phyloP scores from a whole-genome alignment of 2,113 vertebrate species.

The Sander vitreus region DNA sequence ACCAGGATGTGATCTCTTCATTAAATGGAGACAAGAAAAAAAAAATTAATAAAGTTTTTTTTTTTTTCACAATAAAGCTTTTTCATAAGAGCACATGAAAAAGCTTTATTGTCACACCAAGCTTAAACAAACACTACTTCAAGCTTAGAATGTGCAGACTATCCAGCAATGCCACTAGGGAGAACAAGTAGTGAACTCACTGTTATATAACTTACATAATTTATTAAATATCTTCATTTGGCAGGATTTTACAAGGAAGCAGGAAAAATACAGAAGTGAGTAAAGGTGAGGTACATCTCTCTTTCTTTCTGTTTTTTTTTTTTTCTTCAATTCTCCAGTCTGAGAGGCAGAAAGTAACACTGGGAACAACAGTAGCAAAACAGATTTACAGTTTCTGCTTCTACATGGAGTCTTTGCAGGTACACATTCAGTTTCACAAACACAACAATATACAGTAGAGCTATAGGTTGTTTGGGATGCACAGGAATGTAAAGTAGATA shows the following conservation, averaged over 20 bases:
- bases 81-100: constrained; percentile 77
- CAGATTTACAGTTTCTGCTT: constrained; percentile 77
- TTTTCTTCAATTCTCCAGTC: constrained; percentile 55
- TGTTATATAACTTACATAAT: constrained; percentile 83
- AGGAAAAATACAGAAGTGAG: constrained; percentile 72
- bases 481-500: constrained; percentile 88
- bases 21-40: constrained; percentile 9
- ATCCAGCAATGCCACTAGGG: constrained; percentile 85
- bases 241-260: constrained; percentile 82
- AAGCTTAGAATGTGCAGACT: constrained; percentile 86
- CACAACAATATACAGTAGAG: constrained; percentile 62
- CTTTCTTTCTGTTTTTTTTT: constrained; percentile 16
- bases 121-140: constrained; percentile 87
- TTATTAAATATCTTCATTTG: constrained; percentile 85
- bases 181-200: constrained; percentile 84
- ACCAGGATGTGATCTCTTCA: neutral
- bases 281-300: constrained; percentile 64
- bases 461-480: constrained; percentile 76
- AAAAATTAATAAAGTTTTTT: too few species aligned
- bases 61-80: too few species aligned
- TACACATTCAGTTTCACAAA: constrained; percentile 87
- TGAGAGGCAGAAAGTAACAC: constrained; percentile 82
- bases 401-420: constrained; percentile 69
- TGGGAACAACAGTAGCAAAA: constrained; percentile 84
- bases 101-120: constrained; percentile 92